Evolutionary conservation across 2,113 vertebrate species (phyloP).

Genomic region (Sebastes schlegelii): DNA sequence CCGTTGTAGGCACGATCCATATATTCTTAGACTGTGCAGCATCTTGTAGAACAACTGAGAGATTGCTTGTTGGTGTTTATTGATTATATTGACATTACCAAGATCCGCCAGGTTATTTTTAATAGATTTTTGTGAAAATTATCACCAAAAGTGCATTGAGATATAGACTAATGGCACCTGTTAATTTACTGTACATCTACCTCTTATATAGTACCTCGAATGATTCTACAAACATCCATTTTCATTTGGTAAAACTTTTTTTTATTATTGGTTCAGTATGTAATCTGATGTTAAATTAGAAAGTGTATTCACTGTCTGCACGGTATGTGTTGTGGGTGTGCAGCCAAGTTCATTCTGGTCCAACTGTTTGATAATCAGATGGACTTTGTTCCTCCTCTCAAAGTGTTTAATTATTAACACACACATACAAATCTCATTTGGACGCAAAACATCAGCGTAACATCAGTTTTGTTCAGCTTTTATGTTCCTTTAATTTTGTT

Average conservation of each 20-base stretch:
- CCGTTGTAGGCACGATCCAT: background rate
- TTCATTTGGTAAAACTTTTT: background rate
- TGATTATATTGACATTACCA: constrained; percentile 14
- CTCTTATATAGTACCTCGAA: background rate
- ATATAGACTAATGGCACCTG: background rate
- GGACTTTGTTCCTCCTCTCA: constrained; percentile 78
- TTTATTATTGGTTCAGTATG: background rate
- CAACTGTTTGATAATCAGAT: constrained; percentile 69
- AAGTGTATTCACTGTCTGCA: constrained; percentile 2
- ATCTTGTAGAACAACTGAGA: constrained; percentile 19
- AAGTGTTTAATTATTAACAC: constrained; percentile 80
- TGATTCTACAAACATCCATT: background rate
- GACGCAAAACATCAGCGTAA: background rate
- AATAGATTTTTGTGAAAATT: background rate
- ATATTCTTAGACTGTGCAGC: background rate
- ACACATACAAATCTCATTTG: constrained; percentile 23
- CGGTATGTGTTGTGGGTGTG: constrained; percentile 35
- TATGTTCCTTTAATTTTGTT: background rate
- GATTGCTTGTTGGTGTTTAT: background rate
- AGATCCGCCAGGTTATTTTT: background rate
- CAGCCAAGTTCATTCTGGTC: constrained; percentile 58
- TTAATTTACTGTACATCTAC: background rate
- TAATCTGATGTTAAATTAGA: background rate
- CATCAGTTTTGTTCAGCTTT: background rate
- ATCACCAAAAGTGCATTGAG: background rate